These are phyloP conservation scores for Bradypodion ventrale DNA, from an alignment of 2,797 vertebrate genomes.

Conservation along the genomic window DNA sequence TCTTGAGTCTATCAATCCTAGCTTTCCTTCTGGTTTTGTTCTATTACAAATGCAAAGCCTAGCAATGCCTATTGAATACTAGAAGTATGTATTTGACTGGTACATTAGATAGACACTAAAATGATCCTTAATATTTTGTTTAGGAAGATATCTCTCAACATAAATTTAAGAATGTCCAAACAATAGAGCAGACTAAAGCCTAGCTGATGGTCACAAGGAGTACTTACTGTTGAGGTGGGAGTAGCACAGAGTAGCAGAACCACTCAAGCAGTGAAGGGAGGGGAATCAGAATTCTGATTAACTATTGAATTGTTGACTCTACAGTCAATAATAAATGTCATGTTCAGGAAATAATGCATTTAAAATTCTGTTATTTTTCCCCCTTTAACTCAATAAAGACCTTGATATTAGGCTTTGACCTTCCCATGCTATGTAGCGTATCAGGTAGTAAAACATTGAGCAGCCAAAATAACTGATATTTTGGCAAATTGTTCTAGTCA, in stretches of 20 bases:
- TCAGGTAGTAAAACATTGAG: no score
- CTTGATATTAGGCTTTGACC: no score
- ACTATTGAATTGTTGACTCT: background rate
- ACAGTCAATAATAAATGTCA: background rate
- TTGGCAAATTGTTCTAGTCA: slow-evolving; percentile 12
- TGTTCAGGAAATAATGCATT: background rate
- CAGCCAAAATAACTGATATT: slow-evolving; percentile 6
- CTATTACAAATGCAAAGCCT: no score
- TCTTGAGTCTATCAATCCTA: no score
- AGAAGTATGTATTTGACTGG: background rate
- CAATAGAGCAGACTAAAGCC: background rate
- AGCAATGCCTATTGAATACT: no score
- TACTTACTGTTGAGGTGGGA: background rate
- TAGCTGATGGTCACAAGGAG: background rate
- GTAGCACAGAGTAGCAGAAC: background rate
- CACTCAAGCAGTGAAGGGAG: background rate
- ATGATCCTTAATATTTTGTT: background rate
- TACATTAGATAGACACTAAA: background rate
- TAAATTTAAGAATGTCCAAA: background rate
- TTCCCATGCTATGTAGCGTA: no score
- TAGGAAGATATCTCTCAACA: background rate
- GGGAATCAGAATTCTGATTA: slow-evolving; percentile 18
- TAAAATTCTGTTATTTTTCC: slow-evolving; percentile 21
- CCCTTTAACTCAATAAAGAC: background rate
- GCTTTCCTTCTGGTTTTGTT: no score